Evolutionary conservation across 2,113 vertebrate genomes (phyloP), one percentile per base, ranked within the genome.

Genomic region (Verasper variegatus): DNA sequence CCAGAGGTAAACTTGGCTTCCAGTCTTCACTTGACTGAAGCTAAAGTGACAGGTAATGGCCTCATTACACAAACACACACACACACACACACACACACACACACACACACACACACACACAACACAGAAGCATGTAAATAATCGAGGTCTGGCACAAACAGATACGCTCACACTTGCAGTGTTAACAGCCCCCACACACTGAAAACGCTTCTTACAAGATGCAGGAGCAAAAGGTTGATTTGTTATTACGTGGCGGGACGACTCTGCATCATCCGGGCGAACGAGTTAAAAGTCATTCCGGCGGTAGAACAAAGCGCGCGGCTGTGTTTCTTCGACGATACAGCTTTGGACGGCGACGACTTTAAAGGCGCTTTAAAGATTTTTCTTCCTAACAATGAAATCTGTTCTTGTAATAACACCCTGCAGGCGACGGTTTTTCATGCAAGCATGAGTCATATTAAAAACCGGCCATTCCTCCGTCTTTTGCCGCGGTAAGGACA

Each of bases 1-100:
- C 79, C 17, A 42, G 88, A 91, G 89, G 88, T 85, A 91, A 91
- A 91, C 82, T 84, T 87, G 90, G 88, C 91, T 88, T 80, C 60
- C 79, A 61, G 81, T 57, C 84, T 81, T 85, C 76, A 71, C 74
- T 76, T 88, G 87, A 88, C 83, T 85, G 82, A 86, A 91, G 75
- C 85, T 80, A 54, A 91, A 90, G 83, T 83, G 89, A 91, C 91
- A 92, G 85, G 76, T 80, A 68, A 77, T 79, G 81, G 78, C 87
- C 85, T 89, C 88, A 87, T 90, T 90, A 88, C 88, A 83, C 82
- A 56, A 74, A 79, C 71, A 84, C 86, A 82, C 81, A 17, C 42
- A 17, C 24, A 24, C 23, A 24, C 23, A 3, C 26, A 4, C 27
- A 27, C 27, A 27, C 24, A 24, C 24, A 2, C 24, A 27, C 4